A percentile compares a stretch with the other conserved stretches of the same genome.
phyloP scores from a whole-genome alignment of 2,888 invertebrate species.

The Tipula lateralis region DNA sequence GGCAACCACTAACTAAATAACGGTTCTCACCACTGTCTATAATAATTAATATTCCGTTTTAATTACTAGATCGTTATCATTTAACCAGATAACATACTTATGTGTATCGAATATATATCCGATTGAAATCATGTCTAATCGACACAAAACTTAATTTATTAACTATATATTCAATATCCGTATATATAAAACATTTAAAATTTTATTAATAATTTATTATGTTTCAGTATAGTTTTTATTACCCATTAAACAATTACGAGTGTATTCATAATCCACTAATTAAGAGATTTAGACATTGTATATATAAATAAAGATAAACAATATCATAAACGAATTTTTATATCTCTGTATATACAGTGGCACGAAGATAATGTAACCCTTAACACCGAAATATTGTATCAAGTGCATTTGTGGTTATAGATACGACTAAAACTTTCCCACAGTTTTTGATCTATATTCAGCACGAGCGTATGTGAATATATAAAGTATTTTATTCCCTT shows the following conservation, averaged over 20 bases:
- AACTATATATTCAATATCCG: background rate
- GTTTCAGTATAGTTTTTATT: background rate
- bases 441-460: background rate
- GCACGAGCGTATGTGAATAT: background rate
- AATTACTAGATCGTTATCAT: too few species aligned
- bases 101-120: too few species aligned
- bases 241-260: background rate
- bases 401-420: background rate
- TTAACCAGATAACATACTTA: too few species aligned
- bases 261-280: background rate
- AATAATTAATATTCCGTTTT: too few species aligned
- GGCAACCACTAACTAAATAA: too few species aligned
- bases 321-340: background rate
- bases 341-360: background rate
- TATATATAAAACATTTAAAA: background rate
- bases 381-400: background rate
- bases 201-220: background rate
- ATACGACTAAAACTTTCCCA: background rate
- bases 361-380: background rate
- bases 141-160: background rate
- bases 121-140: too few species aligned
- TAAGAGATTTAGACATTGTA: background rate
- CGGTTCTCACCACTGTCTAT: too few species aligned
- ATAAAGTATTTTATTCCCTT: background rate
- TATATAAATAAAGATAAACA: background rate